Percentiles rank a stretch among this genome's conserved stretches.
These are phyloP conservation scores for Orientallactaga sibirica DNA, from an alignment of 2,797 vertebrate species.

Conservation along the genomic window DNA sequence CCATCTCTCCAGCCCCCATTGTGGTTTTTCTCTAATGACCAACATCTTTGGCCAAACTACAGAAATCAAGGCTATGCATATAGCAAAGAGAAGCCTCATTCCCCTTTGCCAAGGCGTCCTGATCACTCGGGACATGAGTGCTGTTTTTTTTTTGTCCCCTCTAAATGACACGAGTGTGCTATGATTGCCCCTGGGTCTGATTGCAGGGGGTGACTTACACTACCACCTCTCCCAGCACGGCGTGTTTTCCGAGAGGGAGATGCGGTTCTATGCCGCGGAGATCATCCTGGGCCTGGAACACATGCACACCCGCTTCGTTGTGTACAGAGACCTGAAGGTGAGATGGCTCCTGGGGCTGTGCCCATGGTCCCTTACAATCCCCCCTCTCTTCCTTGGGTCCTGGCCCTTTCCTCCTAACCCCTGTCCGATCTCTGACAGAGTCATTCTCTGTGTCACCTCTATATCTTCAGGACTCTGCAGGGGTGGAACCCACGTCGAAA, in stretches of 20 bases:
- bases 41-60: background rate
- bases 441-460: too few species aligned
- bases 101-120: rapidly evolving
- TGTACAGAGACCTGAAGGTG: constrained; percentile 99
- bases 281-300: constrained; percentile 98
- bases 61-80: background rate
- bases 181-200: background rate
- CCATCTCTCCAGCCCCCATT: too few species aligned
- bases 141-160: background rate
- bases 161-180: rapidly evolving
- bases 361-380: rapidly evolving
- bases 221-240: constrained; percentile 99
- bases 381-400: rapidly evolving
- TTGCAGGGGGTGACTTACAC: constrained; percentile 96
- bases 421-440: background rate
- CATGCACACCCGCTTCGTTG: constrained; percentile 98
- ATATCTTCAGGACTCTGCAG: background rate
- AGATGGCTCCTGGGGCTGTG: background rate
- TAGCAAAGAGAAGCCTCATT: background rate
- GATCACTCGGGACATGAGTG: rapidly evolving
- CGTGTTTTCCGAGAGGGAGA: constrained; percentile 98
- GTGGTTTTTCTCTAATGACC: background rate
- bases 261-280: constrained; percentile 98
- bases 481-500: background rate
- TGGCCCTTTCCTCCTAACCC: background rate